Conservation (phyloP, 2,888 invertebrate genomes). For the Blera fallax region DNA sequence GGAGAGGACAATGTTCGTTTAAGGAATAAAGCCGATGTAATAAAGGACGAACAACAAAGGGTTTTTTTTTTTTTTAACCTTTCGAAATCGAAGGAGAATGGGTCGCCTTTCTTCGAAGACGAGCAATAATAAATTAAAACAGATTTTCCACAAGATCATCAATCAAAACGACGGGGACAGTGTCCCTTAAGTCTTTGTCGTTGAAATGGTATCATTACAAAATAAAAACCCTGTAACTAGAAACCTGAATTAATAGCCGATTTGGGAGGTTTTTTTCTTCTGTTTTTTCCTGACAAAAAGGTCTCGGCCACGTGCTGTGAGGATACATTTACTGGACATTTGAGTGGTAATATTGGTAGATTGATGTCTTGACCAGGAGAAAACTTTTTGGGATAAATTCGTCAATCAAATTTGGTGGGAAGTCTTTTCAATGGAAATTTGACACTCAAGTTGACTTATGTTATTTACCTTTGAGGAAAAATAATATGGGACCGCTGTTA, state of each 20-base stretch:
- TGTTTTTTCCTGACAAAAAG: not conserved
- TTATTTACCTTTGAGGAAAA: no score
- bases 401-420: not conserved
- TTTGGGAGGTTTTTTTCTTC: not conserved
- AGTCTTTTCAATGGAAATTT: not conserved
- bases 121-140: conserved; percentile 17
- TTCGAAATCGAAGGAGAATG: not conserved
- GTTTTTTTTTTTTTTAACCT: not conserved
- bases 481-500: no score
- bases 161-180: not conserved
- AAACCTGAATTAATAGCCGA: not conserved
- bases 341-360: not conserved
- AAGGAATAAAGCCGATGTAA: conserved; percentile 7
- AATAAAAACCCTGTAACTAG: not conserved
- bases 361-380: not conserved
- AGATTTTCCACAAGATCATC: conserved; percentile 21
- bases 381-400: not conserved
- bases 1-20: conserved; percentile 7
- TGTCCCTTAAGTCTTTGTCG: conserved; percentile 2
- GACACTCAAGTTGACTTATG: not conserved
- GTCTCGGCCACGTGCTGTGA: not conserved
- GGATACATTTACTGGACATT: not conserved
- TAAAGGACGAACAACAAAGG: not conserved
- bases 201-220: not conserved
- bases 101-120: not conserved